phyloP scores from a whole-genome alignment of 2,888 invertebrate genomes.

The Campoplex nolae region DNA sequence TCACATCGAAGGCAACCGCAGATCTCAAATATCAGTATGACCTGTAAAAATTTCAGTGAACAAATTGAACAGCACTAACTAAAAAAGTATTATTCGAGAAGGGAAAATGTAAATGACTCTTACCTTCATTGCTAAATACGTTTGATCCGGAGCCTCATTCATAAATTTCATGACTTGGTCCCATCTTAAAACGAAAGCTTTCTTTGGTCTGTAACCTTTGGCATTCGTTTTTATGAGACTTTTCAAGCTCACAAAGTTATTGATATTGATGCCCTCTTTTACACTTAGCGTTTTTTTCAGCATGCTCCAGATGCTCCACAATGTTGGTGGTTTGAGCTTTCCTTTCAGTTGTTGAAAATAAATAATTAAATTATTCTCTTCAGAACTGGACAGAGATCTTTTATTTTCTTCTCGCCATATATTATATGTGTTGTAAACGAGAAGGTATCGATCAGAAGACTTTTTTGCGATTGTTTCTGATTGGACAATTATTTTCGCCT shows the following conservation, averaged over 20 bases:
- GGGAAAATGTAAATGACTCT: constrained; percentile 11
- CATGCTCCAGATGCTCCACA: constrained; percentile 22
- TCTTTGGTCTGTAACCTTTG: constrained; percentile 40
- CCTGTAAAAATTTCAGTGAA: constrained; percentile 45
- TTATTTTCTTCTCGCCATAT: constrained; percentile 42
- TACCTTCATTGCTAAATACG: constrained; percentile 39
- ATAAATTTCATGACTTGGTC: constrained; percentile 40
- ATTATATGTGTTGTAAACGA: constrained; percentile 26
- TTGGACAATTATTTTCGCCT: constrained; percentile 31
- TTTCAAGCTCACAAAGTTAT: constrained; percentile 22
- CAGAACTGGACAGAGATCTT: constrained; percentile 23
- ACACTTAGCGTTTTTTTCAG: constrained; percentile 34
- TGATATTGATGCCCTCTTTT: constrained; percentile 27
- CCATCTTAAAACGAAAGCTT: constrained; percentile 44
- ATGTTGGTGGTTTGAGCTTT: constrained; percentile 30
- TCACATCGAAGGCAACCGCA: constrained; percentile 58
- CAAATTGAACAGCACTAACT: constrained; percentile 11
- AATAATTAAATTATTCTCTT: constrained; percentile 41
- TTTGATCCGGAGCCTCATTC: constrained; percentile 41
- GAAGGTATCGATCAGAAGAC: constrained; percentile 18
- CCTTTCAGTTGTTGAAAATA: constrained; percentile 21
- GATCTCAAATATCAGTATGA: constrained; percentile 54
- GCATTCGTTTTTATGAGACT: constrained; percentile 37
- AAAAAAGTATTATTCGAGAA: constrained; percentile 36
- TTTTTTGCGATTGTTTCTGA: constrained; percentile 34